Conservation (phyloP, 2,888 invertebrate genomes). For the Apodemia duryi region DNA sequence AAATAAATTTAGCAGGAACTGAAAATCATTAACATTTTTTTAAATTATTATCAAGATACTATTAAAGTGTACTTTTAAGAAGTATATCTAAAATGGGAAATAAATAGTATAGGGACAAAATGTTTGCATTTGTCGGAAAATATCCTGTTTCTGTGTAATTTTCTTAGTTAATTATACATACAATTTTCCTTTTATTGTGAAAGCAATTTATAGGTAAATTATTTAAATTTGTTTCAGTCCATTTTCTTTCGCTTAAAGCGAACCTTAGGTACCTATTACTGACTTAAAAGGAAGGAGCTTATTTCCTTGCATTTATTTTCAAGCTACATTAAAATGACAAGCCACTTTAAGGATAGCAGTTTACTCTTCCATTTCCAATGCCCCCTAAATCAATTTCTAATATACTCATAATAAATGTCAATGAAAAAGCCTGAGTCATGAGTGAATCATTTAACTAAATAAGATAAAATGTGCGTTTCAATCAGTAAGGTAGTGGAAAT, state of each 20-base stretch:
- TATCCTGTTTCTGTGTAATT: conserved; percentile 6
- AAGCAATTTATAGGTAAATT: conserved; percentile 14
- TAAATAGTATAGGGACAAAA: background rate
- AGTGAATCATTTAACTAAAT: too few relatives aligned
- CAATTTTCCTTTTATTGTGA: conserved; percentile 11
- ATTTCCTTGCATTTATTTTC: conserved; percentile 9
- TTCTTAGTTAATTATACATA: conserved; percentile 12
- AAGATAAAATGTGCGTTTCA: too few relatives aligned
- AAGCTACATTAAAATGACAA: conserved; percentile 2
- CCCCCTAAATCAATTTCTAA: background rate
- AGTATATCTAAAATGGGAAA: background rate
- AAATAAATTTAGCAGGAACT: too few relatives aligned
- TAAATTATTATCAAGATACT: too few relatives aligned
- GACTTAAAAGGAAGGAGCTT: background rate
- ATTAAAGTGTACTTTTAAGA: too few relatives aligned
- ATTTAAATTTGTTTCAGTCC: conserved; percentile 10
- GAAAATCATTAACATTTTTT: too few relatives aligned
- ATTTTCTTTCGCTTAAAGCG: conserved; percentile 3
- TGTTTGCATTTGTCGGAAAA: background rate
- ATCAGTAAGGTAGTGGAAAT: too few relatives aligned
- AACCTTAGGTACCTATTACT: background rate
- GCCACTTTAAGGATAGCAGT: background rate
- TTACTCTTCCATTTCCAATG: background rate
- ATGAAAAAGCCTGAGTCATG: background rate
- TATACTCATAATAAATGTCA: background rate